Evolutionary conservation across 2,888 invertebrate species (phyloP).

Genomic region (Andrena bicolor): DNA sequence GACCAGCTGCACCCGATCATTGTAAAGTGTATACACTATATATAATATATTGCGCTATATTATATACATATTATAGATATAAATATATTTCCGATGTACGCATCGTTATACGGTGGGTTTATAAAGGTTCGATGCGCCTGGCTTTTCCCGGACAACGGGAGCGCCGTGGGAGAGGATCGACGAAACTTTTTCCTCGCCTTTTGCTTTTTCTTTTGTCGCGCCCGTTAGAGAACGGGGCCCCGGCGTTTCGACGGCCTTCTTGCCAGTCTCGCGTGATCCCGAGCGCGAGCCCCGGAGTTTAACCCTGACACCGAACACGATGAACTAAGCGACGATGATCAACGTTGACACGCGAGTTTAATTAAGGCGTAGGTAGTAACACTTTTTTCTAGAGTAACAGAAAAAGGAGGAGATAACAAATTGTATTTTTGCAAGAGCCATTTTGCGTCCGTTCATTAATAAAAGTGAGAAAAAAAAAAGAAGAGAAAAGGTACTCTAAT

Average conservation of each 20-base stretch:
- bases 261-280: constrained; percentile 53
- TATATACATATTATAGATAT: constrained; percentile 10
- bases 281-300: constrained; percentile 6
- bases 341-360: constrained; percentile 35
- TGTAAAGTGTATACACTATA: constrained; percentile 28
- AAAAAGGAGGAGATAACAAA: constrained; percentile 57
- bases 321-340: constrained; percentile 28
- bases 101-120: not conserved
- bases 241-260: constrained; percentile 56
- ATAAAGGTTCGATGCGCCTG: not conserved
- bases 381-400: constrained; percentile 63
- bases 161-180: not conserved
- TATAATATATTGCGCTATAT: constrained; percentile 46
- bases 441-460: constrained; percentile 74
- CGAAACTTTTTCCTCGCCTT: constrained; percentile 40
- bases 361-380: constrained; percentile 58
- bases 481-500: constrained; percentile 47
- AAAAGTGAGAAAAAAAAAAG: constrained; percentile 24
- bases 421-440: constrained; percentile 79
- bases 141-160: not conserved
- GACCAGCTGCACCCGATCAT: constrained; percentile 1
- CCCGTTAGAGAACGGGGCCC: not conserved
- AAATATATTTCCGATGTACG: not conserved
- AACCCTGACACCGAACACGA: constrained; percentile 3
- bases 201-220: not conserved